These are phyloP conservation scores for Leptopilina clavipes DNA, from an alignment of 1,140 invertebrate genomes.

Conservation along the genomic window DNA sequence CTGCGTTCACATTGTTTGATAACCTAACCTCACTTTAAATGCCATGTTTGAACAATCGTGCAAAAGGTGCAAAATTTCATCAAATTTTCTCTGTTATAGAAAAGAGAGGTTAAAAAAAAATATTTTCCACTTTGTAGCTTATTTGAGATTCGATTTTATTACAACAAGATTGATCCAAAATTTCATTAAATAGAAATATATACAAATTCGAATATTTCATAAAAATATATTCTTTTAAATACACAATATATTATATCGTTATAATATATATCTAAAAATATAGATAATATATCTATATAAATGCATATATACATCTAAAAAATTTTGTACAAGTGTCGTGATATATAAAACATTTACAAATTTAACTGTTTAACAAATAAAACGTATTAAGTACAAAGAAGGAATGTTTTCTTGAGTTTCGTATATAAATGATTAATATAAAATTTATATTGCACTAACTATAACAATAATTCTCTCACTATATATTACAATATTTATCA, in stretches of 20 bases:
- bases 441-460: conserved; percentile 27
- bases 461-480: conserved; percentile 18
- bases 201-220: conserved; percentile 38
- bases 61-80: too few species aligned
- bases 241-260: conserved; percentile 40
- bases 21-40: not conserved
- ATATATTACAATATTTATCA: not conserved
- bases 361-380: conserved; percentile 48
- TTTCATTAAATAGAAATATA: conserved; percentile 41
- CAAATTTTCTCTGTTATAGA: too few species aligned
- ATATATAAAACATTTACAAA: conserved; percentile 17
- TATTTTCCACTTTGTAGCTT: not conserved
- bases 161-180: not conserved
- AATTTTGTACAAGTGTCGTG: conserved; percentile 3
- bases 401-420: conserved; percentile 50
- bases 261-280: too few species aligned
- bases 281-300: conserved; percentile 47
- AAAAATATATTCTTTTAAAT: conserved; percentile 44
- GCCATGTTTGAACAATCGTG: not conserved
- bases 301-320: conserved; percentile 17
- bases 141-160: not conserved
- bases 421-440: conserved; percentile 37
- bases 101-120: not conserved
- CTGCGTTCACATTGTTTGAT: not conserved
- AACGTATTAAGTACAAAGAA: conserved; percentile 64